Conservation (phyloP, 1,140 invertebrate genomes). For the Dendrolimus kikuchii region DNA sequence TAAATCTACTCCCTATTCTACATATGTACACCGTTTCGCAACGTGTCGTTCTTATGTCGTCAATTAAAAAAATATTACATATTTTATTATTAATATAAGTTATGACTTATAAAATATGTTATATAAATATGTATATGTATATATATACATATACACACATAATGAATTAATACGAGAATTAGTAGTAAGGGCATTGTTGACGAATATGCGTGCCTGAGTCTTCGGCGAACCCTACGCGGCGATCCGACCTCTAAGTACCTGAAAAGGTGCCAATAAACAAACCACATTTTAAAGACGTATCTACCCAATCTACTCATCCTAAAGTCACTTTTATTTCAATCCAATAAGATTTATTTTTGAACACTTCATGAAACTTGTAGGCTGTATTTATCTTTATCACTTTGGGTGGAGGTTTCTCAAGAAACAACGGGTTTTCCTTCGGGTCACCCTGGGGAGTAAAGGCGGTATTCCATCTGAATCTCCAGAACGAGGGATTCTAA, state of each 20-base stretch:
- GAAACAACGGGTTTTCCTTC: constrained; percentile 57
- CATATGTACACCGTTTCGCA: too few species aligned
- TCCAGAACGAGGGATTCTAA: constrained; percentile 46
- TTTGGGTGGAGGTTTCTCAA: constrained; percentile 27
- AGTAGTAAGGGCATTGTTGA: constrained; percentile 26
- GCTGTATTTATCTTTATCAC: constrained; percentile 1
- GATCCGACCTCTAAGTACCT: constrained; percentile 48
- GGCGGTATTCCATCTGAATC: constrained; percentile 48
- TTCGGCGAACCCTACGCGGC: constrained; percentile 32
- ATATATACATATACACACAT: neutral
- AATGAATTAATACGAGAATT: constrained; percentile 4
- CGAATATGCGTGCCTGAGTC: constrained; percentile 33
- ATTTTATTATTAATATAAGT: too few species aligned
- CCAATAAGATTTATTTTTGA: constrained; percentile 3
- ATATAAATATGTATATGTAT: too few species aligned
- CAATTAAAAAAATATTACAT: too few species aligned
- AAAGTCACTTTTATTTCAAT: constrained; percentile 13
- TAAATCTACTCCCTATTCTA: too few species aligned
- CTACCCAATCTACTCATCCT: neutral
- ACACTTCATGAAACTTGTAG: neutral
- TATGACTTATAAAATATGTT: too few species aligned
- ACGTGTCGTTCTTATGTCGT: too few species aligned
- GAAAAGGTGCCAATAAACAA: constrained; percentile 57
- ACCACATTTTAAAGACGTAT: constrained; percentile 19
- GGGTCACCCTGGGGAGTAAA: constrained; percentile 48